A percentile compares a stretch with the other conserved stretches of the same genome.
Evolutionary conservation across 2,888 invertebrate genomes (phyloP).

Genomic region (Sesia bembeciformis): DNA sequence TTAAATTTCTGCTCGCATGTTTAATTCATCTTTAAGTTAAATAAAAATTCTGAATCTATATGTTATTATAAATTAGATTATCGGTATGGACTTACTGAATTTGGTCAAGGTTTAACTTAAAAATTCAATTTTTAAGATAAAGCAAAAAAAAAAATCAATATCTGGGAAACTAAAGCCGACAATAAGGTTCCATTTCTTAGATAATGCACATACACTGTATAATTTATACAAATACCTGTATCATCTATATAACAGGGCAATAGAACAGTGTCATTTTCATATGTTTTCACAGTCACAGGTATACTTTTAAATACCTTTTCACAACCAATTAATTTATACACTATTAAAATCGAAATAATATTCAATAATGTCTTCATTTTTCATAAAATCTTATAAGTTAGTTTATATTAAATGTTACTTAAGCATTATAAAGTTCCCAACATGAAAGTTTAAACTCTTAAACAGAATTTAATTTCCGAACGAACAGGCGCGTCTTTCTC

Average conservation of each 20-base stretch:
- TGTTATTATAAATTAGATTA: no score
- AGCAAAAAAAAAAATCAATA: no score
- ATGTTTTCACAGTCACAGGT: slow-evolving; percentile 83
- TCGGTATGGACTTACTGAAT: no score
- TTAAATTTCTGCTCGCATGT: no score
- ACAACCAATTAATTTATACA: slow-evolving; percentile 26
- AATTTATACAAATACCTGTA: slow-evolving; percentile 58
- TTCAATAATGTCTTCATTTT: background rate
- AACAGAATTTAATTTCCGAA: slow-evolving; percentile 2
- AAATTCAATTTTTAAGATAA: background rate
- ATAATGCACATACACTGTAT: background rate
- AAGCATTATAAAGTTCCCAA: background rate
- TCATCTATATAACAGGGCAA: slow-evolving; percentile 85
- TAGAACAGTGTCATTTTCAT: slow-evolving; percentile 84
- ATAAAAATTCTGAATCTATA: no score
- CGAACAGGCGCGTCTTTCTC: slow-evolving; percentile 26
- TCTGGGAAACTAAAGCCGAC: no score
- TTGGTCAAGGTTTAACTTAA: background rate
- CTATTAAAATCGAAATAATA: slow-evolving; percentile 10
- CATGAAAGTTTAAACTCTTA: background rate
- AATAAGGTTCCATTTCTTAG: no score
- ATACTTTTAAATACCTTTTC: slow-evolving; percentile 77
- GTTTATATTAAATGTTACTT: background rate
- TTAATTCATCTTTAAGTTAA: no score
- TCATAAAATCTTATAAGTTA: background rate